phyloP scores from a whole-genome alignment of 2,888 invertebrate genomes.

The Iphiclides podalirius region DNA sequence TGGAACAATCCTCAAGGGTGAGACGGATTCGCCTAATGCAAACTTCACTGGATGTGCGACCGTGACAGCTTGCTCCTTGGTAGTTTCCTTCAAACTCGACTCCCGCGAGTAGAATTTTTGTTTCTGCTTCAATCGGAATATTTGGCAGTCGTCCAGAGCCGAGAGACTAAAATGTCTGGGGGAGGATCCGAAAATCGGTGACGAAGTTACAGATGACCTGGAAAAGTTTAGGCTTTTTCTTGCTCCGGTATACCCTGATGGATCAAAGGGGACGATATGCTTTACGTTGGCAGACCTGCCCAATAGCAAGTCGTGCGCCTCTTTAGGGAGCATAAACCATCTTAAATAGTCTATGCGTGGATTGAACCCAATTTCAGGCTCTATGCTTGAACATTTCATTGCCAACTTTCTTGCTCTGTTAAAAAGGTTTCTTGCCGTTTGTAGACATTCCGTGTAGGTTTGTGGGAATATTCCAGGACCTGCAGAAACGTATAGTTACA shows the following conservation, averaged over 20 bases:
- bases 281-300: constrained; percentile 88
- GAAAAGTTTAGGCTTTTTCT: constrained; percentile 62
- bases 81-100: constrained; percentile 66
- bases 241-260: constrained; percentile 78
- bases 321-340: constrained; percentile 95
- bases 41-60: constrained; percentile 80
- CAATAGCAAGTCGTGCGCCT: constrained; percentile 88
- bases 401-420: constrained; percentile 88
- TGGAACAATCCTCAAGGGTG: constrained; percentile 59
- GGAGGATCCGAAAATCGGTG: constrained; percentile 76
- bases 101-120: constrained; percentile 68
- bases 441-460: constrained; percentile 87
- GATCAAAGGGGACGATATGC: constrained; percentile 88
- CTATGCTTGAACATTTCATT: constrained; percentile 85
- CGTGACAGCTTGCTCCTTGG: constrained; percentile 47
- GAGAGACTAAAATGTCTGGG: constrained; percentile 86
- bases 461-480: constrained; percentile 87
- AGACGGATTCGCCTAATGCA: constrained; percentile 84
- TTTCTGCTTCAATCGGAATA: constrained; percentile 68
- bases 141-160: constrained; percentile 81
- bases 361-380: constrained; percentile 87
- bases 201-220: constrained; percentile 61
- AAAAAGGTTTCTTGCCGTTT: constrained; percentile 88
- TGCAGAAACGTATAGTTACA: constrained; percentile 36
- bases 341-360: constrained; percentile 84